These are phyloP conservation scores for Hydrotaea cyrtoneurina DNA, from an alignment of 2,888 invertebrate genomes.

Conservation along the genomic window DNA sequence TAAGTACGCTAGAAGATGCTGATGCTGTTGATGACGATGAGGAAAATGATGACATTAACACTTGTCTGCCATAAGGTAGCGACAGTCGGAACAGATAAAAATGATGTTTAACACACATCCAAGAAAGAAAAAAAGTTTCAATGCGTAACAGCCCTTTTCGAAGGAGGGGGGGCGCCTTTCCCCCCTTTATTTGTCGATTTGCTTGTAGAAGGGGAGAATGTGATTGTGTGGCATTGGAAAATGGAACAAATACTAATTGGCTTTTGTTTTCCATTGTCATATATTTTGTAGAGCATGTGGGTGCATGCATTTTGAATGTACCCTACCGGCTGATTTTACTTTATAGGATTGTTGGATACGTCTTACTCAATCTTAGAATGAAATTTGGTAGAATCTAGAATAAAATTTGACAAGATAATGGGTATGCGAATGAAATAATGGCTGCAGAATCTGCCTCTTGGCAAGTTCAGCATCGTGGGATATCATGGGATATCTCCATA, in stretches of 20 bases:
- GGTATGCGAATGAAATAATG: too few relatives aligned
- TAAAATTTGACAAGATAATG: too few relatives aligned
- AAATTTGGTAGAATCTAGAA: too few relatives aligned
- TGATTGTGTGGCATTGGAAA: slow-evolving; percentile 48
- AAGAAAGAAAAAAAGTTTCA: neutral
- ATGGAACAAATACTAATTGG: slow-evolving; percentile 61
- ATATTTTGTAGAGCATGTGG: too few relatives aligned
- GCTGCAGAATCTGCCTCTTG: too few relatives aligned
- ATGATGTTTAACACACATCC: slow-evolving; percentile 38
- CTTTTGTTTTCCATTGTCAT: slow-evolving; percentile 46
- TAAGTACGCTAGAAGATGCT: slow-evolving; percentile 25
- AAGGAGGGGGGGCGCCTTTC: neutral
- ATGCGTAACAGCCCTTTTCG: slow-evolving; percentile 18
- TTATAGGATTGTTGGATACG: too few relatives aligned
- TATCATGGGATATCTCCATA: too few relatives aligned
- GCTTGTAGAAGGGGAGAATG: neutral
- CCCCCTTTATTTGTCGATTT: slow-evolving; percentile 26
- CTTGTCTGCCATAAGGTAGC: slow-evolving; percentile 54
- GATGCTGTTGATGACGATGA: slow-evolving; percentile 13
- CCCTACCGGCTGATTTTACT: too few relatives aligned
- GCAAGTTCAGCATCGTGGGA: too few relatives aligned
- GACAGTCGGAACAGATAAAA: neutral
- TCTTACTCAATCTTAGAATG: too few relatives aligned
- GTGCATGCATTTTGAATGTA: too few relatives aligned
- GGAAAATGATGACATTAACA: slow-evolving; percentile 53